These are phyloP conservation scores for Yponomeuta evonymella DNA, from an alignment of 2,888 invertebrate species.

Conservation along the genomic window DNA sequence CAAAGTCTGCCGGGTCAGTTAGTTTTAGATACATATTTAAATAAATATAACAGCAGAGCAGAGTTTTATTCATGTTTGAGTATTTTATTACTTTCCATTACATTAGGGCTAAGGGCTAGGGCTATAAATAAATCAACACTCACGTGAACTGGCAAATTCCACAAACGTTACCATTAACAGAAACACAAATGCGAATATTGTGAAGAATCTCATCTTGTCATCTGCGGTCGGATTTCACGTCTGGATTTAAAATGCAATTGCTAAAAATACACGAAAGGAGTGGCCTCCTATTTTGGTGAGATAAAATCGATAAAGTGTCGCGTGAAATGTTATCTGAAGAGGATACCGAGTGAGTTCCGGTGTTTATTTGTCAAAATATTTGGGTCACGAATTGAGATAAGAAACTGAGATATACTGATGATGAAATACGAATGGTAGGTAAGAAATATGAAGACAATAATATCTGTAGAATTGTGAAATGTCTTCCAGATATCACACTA, in stretches of 20 bases:
- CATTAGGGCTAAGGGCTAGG: no score
- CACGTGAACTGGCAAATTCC: not conserved
- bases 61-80: no score
- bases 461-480: no score
- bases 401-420: not conserved
- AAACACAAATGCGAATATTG: not conserved
- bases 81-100: no score
- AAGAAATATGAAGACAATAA: no score
- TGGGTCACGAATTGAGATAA: not conserved
- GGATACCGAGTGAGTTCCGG: not conserved
- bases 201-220: not conserved
- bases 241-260: not conserved
- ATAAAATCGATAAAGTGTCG: no score
- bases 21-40: no score
- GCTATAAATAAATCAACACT: not conserved
- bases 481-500: no score
- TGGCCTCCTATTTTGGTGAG: no score
- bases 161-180: not conserved
- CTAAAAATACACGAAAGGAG: not conserved
- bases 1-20: no score
- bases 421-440: no score
- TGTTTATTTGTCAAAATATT: not conserved
- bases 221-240: not conserved
- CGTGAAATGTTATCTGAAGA: not conserved
- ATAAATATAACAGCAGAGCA: no score